Conservation (phyloP, 2,113 vertebrate genomes). For the Saccopteryx leptura region DNA sequence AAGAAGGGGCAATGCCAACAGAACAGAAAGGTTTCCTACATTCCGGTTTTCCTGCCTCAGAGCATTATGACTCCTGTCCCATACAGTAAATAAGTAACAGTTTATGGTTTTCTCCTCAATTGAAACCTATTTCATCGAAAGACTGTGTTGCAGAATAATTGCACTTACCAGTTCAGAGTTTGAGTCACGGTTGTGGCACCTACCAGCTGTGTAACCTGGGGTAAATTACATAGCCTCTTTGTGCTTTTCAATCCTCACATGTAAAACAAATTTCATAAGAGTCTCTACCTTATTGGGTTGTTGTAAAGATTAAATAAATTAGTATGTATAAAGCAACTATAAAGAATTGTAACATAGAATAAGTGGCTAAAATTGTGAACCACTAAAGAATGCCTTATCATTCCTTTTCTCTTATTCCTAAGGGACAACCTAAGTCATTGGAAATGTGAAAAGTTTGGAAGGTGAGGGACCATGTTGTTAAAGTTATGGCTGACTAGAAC, state of each 20-base stretch:
- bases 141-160: background rate
- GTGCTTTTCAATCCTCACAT: conserved; percentile 6
- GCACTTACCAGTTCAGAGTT: background rate
- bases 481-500: conserved; percentile 50
- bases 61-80: background rate
- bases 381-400: conserved; percentile 6
- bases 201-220: background rate
- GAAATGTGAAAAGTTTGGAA: conserved; percentile 68
- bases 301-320: conserved; percentile 50
- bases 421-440: conserved; percentile 16
- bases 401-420: background rate
- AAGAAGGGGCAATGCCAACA: background rate
- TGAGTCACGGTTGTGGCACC: background rate
- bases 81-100: background rate
- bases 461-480: conserved; percentile 59
- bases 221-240: background rate
- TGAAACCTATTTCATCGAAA: conserved; percentile 1
- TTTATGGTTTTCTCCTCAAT: background rate
- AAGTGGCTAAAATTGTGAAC: conserved; percentile 7
- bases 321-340: conserved; percentile 10
- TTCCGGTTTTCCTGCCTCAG: background rate
- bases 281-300: background rate
- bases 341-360: conserved; percentile 5
- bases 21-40: background rate
- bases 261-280: conserved; percentile 15